Base-by-base conservation (phyloP, 2,888 invertebrate genomes). In the Cinara cedri region DNA sequence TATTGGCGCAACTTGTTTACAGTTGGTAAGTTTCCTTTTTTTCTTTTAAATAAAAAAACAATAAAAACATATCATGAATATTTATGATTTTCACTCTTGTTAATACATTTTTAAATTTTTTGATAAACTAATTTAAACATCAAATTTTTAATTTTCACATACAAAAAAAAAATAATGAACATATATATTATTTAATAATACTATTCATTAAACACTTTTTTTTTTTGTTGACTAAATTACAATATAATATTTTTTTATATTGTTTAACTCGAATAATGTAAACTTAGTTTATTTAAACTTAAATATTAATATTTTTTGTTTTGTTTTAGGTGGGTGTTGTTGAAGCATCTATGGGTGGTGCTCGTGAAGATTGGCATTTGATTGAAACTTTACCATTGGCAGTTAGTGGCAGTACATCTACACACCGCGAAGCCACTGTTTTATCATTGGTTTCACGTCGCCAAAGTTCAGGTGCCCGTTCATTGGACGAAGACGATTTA, bases 1-100 rank as follows among this genome's bases (percentile, higher is more conserved):
- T 83, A 91, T 94, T 13, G 92, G 90, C 0, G 89, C 92, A 19
- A 93, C 94, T 0, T 94, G 94, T 84, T 86, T 95, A 57, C 90
- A 92, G 2, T 87, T 95, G 21, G 90, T 93, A 81, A 57, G 65
- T 26, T 60, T 16, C 14, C 9, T 26, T 0, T 21, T 21, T 55
- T n/a, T n/a, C 14, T 16, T 26, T 9, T 2, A 26, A 2, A 6
- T 60, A 9, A 1, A 26, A 60, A 14, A 60, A 26, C 16, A 8
- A 24, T 21, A 14, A 16, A 16, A 60, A 24, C 8, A 24, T 16
- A 2, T 26, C 2, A 60, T 34, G 1, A 57, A 57, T 57, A n/a
- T n/a, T n/a, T n/a, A n/a, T n/a, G n/a, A n/a, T n/a, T n/a, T n/a
- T n/a, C n/a, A n/a, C n/a, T n/a, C n/a, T n/a, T n/a, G n/a, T n/a